Base-by-base conservation (phyloP, 2,113 vertebrate species). In the Neotoma lepida region DNA sequence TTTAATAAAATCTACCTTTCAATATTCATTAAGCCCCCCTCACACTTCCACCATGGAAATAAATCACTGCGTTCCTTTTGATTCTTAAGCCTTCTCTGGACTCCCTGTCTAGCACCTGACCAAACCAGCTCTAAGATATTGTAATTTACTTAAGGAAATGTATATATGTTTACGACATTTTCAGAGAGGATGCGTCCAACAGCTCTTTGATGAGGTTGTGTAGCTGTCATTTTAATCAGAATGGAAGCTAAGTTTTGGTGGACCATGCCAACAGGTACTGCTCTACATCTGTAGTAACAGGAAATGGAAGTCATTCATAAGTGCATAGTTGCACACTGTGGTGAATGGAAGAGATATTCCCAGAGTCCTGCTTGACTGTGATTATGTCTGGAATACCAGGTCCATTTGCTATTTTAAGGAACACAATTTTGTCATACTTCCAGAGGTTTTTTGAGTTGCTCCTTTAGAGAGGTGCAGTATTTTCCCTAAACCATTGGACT, bases 291-390 rank as follows among this genome's bases (percentile, higher is more conserved):
- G 35, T 1, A 44, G 22, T 24, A 95, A 86, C 6, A 81, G 22
- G 2, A 74, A 87, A 51, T 22, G 24, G 61, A n/a, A 12, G 26
- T 8, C 61, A 2, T 6, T 85, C 15, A 2, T 44, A 46, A 44
- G 9, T 17, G 58, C 15, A 13, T 14, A 9, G 1, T 4, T 81
- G 4, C n/a, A 35, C 0, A 4, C 68, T 58, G 26, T 0, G 1
- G 7, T 1, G 41, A 18, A n/a, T 66, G 12, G 1, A 71, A 88
- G 24, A 30, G 6, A 30, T 9, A 3, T 39, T 93, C 20, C 9
- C 12, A 39, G 63, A 90, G 81, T 41, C 7, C 24, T 68, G 9
- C 63, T 96, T 56, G n/a, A 51, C 0, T 84, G 12, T 22, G 9
- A 91, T 63, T 96, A 22, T n/a, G 26, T 88, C 68, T 6, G 49